Evolutionary conservation across 1,140 invertebrate species (phyloP).

Genomic region (Coelopa frigida): DNA sequence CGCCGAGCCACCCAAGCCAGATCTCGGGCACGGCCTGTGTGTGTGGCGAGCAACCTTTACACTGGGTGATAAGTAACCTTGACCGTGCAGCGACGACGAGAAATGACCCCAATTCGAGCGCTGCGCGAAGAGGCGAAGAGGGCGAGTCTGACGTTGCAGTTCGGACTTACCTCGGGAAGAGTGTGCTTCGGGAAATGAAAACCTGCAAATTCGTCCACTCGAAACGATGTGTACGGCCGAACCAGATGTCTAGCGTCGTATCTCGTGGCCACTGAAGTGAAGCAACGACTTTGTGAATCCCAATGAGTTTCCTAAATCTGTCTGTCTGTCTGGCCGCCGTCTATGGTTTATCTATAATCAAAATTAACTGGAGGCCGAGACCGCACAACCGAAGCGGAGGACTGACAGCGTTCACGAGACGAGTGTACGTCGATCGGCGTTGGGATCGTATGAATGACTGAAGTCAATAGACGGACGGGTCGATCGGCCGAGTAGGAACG

Average conservation of each 20-base stretch:
- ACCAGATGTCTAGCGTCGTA: neutral
- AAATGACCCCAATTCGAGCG: too few species aligned
- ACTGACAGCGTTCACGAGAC: neutral
- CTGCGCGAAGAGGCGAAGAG: too few species aligned
- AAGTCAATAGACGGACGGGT: too few species aligned
- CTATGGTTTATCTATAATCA: neutral
- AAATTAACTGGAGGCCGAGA: conserved; percentile 2
- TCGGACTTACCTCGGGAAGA: too few species aligned
- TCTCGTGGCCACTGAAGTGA: neutral
- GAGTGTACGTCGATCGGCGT: conserved; percentile 11
- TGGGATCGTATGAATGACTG: conserved; percentile 13
- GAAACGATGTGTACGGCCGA: too few species aligned
- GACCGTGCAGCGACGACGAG: conserved; percentile 5
- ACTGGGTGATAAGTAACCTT: conserved; percentile 8
- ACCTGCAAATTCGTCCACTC: too few species aligned
- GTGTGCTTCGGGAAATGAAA: too few species aligned
- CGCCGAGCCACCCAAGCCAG: too few species aligned
- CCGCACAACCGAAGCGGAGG: neutral
- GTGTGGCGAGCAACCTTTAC: conserved; percentile 8
- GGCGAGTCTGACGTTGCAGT: too few species aligned
- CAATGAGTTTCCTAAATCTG: neutral
- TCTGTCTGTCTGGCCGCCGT: neutral
- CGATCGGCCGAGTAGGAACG: too few species aligned
- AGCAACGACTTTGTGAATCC: neutral
- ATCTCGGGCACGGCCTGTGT: too few species aligned